Percentiles rank a stretch among this genome's conserved stretches.
phyloP scores from a whole-genome alignment of 2,113 vertebrate species.

The Acinonyx jubatus region DNA sequence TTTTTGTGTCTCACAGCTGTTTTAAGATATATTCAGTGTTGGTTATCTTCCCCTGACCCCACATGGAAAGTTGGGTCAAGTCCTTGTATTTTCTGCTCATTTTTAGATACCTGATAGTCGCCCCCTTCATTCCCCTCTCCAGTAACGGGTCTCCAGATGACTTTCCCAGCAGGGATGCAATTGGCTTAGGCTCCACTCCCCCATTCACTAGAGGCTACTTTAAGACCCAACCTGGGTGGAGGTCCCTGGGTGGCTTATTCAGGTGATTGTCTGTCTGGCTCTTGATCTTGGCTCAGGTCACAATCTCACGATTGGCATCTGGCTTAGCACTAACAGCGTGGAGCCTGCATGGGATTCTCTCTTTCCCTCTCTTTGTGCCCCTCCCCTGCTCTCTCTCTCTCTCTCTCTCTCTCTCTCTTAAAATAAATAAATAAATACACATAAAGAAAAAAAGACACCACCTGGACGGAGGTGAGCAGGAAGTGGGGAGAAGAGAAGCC shows the following conservation, averaged over 20 bases:
- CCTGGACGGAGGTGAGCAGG: neutral
- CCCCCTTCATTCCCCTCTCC: neutral
- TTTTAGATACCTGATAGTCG: neutral
- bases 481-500: neutral
- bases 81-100: neutral
- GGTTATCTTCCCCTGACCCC: neutral
- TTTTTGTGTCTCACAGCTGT: neutral
- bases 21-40: neutral
- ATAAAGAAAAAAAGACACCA: neutral
- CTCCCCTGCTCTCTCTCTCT: too few relatives aligned
- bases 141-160: neutral
- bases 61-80: neutral
- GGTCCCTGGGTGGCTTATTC: too few relatives aligned
- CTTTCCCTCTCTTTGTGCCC: too few relatives aligned
- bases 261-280: too few relatives aligned
- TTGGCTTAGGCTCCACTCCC: neutral
- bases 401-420: too few relatives aligned
- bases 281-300: too few relatives aligned
- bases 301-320: too few relatives aligned
- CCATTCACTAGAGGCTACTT: neutral
- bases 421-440: too few relatives aligned
- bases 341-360: too few relatives aligned
- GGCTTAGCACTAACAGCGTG: too few relatives aligned
- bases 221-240: neutral
- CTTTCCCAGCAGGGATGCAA: neutral